Evolutionary conservation across 1,140 invertebrate genomes (phyloP).

Genomic region (Halictus rubicundus): DNA sequence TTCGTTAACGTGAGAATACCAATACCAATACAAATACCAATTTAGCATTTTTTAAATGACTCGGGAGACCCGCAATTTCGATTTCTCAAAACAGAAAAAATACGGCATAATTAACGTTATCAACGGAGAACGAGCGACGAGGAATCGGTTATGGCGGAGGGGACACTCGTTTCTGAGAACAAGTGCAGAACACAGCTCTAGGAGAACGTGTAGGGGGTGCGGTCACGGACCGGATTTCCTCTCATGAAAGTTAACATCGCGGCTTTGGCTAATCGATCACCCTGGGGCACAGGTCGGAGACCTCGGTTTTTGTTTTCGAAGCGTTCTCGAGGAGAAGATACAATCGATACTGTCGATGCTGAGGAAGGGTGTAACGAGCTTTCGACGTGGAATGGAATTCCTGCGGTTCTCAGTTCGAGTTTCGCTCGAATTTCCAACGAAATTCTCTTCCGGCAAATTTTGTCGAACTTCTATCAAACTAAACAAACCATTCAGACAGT

Average conservation of each 20-base stretch:
- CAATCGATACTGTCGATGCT: conserved; percentile 39
- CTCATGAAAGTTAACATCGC: conserved; percentile 38
- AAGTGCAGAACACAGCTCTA: not conserved
- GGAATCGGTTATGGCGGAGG: not conserved
- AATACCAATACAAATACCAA: no score
- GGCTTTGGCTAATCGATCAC: conserved; percentile 49
- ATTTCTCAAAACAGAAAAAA: no score
- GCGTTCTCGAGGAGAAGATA: conserved; percentile 23
- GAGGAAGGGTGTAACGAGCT: conserved; percentile 27
- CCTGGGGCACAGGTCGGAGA: conserved; percentile 45
- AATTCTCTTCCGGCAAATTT: no score
- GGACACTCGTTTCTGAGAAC: no score
- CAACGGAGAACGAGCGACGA: not conserved
- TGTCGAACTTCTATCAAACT: no score
- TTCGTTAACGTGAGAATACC: no score
- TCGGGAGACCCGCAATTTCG: no score
- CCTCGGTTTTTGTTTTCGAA: conserved; percentile 46
- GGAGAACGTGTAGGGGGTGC: not conserved
- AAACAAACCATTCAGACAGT: no score
- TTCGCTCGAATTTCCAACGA: no score
- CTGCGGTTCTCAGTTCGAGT: not conserved
- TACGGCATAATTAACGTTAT: not conserved
- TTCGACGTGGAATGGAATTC: conserved; percentile 21
- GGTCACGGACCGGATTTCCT: conserved; percentile 55
- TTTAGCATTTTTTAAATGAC: no score